These are phyloP conservation scores for Pecten maximus DNA, from an alignment of 2,888 invertebrate species.

Conservation along the genomic window DNA sequence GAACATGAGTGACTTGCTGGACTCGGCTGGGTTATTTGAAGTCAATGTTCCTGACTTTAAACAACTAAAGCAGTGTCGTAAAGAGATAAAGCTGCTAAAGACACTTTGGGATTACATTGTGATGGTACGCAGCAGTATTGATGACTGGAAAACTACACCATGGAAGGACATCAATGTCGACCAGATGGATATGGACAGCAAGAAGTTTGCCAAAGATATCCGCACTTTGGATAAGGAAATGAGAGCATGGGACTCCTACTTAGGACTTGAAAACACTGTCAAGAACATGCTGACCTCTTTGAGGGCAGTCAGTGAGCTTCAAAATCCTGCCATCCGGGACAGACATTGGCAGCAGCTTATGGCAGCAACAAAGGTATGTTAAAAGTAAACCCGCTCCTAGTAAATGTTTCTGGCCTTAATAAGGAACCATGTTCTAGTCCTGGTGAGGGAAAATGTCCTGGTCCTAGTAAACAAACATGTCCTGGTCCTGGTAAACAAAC, in stretches of 20 bases:
- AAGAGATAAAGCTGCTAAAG: slow-evolving; percentile 90
- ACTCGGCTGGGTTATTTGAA: slow-evolving; percentile 96
- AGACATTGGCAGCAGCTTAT: slow-evolving; percentile 98
- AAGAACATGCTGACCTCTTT: slow-evolving; percentile 98
- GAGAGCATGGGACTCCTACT: slow-evolving; percentile 96
- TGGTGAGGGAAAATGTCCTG: too few relatives aligned
- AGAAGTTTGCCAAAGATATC: slow-evolving; percentile 93
- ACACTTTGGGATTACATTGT: slow-evolving; percentile 97
- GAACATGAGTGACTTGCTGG: slow-evolving; percentile 93
- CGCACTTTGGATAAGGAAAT: slow-evolving; percentile 95
- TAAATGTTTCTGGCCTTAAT: neutral
- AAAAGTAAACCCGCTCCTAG: neutral
- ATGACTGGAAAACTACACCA: slow-evolving; percentile 98
- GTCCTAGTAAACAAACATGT: too few relatives aligned
- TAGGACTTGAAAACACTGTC: slow-evolving; percentile 93
- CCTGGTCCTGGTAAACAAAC: too few relatives aligned
- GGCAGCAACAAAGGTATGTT: slow-evolving; percentile 92
- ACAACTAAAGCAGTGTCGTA: slow-evolving; percentile 93
- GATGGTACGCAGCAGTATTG: slow-evolving; percentile 94
- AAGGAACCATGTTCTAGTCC: neutral
- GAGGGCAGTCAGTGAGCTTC: slow-evolving; percentile 96
- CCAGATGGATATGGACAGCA: slow-evolving; percentile 99
- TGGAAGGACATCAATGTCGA: slow-evolving; percentile 99
- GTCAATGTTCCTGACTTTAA: slow-evolving; percentile 97
- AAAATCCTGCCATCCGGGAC: slow-evolving; percentile 97